Evolutionary conservation across 1,140 invertebrate species (phyloP).

Genomic region (Drosophila athabasca): DNA sequence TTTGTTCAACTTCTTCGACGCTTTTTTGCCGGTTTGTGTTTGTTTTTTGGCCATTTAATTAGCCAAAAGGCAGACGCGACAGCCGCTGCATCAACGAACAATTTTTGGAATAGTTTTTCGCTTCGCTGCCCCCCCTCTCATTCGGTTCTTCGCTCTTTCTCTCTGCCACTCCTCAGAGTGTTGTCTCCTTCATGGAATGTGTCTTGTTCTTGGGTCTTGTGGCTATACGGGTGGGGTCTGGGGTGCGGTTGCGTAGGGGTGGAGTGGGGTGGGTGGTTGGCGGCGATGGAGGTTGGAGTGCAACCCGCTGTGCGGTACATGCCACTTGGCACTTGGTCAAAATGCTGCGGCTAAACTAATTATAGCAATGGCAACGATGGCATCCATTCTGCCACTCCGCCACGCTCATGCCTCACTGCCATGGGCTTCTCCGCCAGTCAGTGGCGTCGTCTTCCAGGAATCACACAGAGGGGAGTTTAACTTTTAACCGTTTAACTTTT

Average conservation of each 20-base stretch:
- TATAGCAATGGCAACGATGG: conserved; percentile 45
- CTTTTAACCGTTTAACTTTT: too few species aligned
- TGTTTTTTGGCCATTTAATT: conserved; percentile 64
- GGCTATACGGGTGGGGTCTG: background rate
- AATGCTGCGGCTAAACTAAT: conserved; percentile 64
- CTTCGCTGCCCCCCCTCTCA: background rate
- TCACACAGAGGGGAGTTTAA: background rate
- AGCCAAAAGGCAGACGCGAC: conserved; percentile 61
- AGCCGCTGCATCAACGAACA: conserved; percentile 55
- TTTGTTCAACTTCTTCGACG: conserved; percentile 52
- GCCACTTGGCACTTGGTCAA: conserved; percentile 58
- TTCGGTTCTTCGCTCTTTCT: too few species aligned
- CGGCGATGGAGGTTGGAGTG: conserved; percentile 20
- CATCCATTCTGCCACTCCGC: too few species aligned
- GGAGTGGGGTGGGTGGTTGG: background rate
- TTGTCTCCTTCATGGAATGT: too few species aligned
- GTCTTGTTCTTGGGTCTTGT: conserved; percentile 1
- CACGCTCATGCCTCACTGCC: too few species aligned
- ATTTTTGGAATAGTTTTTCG: conserved; percentile 45
- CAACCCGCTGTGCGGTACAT: conserved; percentile 35
- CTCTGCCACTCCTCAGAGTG: conserved; percentile 7
- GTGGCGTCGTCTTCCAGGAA: too few species aligned
- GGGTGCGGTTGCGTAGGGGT: background rate
- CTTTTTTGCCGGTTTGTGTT: conserved; percentile 7
- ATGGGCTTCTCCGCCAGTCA: too few species aligned